Conservation (phyloP, 2,888 invertebrate species). For the Polydesmus complanatus region DNA sequence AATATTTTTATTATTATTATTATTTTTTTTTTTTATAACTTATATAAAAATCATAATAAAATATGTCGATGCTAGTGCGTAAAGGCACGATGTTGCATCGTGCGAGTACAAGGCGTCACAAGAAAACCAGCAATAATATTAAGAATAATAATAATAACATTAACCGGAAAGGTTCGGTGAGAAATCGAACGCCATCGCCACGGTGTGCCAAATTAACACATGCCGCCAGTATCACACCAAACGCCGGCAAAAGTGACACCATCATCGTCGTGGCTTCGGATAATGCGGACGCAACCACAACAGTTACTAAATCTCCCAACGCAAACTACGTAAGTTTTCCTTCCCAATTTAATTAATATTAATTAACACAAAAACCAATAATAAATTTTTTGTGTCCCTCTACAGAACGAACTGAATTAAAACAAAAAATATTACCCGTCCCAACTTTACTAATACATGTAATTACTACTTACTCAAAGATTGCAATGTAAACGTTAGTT, state of each 20-base stretch:
- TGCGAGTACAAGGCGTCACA: background rate
- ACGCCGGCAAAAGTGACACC: too few relatives aligned
- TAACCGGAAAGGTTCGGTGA: too few relatives aligned
- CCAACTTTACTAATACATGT: too few relatives aligned
- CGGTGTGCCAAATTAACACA: too few relatives aligned
- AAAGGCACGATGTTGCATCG: background rate
- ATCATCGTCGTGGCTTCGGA: background rate
- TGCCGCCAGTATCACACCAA: too few relatives aligned
- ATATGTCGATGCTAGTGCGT: background rate
- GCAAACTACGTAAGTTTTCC: background rate
- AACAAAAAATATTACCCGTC: too few relatives aligned
- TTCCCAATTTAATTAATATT: background rate
- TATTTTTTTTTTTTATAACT: background rate
- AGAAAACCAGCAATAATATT: too few relatives aligned
- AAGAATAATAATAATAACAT: background rate
- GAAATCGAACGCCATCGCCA: too few relatives aligned
- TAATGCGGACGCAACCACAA: background rate
- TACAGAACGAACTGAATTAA: too few relatives aligned
- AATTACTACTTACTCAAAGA: too few relatives aligned
- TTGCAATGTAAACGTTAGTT: too few relatives aligned
- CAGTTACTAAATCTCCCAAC: background rate
- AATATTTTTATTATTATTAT: background rate
- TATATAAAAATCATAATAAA: background rate
- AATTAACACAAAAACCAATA: background rate
- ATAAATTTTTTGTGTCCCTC: background rate